Conservation (phyloP, 2,113 vertebrate genomes). For the Gorsachius goisagi region DNA sequence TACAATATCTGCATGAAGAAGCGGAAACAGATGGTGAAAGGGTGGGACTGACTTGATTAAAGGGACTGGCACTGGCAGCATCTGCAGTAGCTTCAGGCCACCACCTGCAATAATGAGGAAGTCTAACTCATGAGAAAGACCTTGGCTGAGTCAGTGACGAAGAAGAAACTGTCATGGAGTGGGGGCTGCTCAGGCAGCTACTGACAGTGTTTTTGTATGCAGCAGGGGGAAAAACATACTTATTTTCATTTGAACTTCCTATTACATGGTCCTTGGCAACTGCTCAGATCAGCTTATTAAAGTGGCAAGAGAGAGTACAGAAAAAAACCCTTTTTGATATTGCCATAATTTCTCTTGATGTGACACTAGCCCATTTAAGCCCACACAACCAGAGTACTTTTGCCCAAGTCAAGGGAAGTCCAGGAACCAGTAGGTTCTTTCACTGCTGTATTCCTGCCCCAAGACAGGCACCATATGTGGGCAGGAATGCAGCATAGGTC, state of each 20-base stretch:
- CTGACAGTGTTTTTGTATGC: not conserved
- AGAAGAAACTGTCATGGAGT: not conserved
- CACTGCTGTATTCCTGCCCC: not conserved
- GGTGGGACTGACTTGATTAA: not conserved
- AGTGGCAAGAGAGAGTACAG: not conserved
- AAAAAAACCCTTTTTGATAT: not conserved
- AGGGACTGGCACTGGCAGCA: not conserved
- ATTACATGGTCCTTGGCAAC: not conserved
- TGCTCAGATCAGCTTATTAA: not conserved
- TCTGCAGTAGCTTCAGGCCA: not conserved
- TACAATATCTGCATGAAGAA: not conserved
- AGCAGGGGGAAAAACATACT: not conserved
- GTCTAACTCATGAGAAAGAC: not conserved
- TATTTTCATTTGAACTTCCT: not conserved
- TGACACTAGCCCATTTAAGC: not conserved
- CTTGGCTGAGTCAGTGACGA: not conserved
- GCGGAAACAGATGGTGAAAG: not conserved
- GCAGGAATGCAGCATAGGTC: not conserved
- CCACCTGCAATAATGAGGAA: not conserved
- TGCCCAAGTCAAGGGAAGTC: not conserved
- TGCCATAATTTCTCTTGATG: not conserved
- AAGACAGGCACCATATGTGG: not conserved
- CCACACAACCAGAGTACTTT: not conserved
- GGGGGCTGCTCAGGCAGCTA: not conserved
- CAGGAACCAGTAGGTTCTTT: not conserved